Conservation (phyloP, 2,797 vertebrate species). For the Ceryle rudis region DNA sequence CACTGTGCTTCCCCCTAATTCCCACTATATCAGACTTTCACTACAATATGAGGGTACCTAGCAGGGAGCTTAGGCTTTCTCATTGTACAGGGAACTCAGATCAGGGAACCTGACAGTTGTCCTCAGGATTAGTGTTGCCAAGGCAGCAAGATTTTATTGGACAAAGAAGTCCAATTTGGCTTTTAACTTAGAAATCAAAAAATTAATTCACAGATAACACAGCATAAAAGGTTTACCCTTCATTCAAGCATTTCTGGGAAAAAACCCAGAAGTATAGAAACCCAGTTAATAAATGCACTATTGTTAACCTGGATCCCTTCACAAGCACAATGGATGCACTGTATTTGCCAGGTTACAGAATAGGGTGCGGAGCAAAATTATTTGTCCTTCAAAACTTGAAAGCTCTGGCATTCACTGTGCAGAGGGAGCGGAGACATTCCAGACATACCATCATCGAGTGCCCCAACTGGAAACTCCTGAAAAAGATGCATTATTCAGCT, state of each 20-base stretch:
- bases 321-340: slow-evolving; percentile 20
- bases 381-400: slow-evolving; percentile 24
- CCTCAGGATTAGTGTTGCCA: background rate
- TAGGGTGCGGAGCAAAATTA: background rate
- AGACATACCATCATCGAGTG: background rate
- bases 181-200: background rate
- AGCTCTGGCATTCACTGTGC: background rate
- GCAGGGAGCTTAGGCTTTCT: background rate
- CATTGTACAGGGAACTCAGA: background rate
- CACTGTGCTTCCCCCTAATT: background rate
- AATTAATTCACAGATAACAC: background rate
- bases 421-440: slow-evolving; percentile 26
- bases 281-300: background rate
- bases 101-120: background rate
- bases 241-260: background rate
- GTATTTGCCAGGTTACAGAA: slow-evolving; percentile 11
- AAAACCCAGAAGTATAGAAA: background rate
- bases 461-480: slow-evolving; percentile 4
- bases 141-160: background rate
- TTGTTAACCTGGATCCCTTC: background rate
- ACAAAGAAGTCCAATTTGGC: background rate
- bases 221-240: background rate
- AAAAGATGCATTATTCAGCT: slow-evolving; percentile 1
- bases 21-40: background rate
- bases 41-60: background rate